Conservation (phyloP, 2,888 invertebrate species). For the Drosophila hamatofila region DNA sequence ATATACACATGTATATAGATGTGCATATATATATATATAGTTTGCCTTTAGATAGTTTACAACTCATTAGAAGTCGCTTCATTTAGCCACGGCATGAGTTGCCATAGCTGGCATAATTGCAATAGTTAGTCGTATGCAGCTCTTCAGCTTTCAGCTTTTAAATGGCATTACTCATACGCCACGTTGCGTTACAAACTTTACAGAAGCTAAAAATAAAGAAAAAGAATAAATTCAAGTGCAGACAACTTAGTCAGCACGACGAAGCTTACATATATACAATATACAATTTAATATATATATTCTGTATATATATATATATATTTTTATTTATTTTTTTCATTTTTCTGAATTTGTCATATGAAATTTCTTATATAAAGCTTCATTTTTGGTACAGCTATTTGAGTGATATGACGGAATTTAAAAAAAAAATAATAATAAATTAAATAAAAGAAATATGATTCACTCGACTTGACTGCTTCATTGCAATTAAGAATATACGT, state of each 20-base stretch:
- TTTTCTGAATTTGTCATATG: too few relatives aligned
- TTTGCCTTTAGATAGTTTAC: conserved; percentile 50
- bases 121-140: conserved; percentile 49
- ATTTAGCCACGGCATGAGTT: conserved; percentile 36
- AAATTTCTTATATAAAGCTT: too few relatives aligned
- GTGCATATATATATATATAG: conserved; percentile 1
- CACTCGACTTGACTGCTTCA: neutral
- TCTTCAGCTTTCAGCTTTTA: conserved; percentile 36
- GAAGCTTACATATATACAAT: neutral
- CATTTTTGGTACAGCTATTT: too few relatives aligned
- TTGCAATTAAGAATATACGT: neutral
- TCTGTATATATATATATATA: neutral
- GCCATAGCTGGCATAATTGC: conserved; percentile 43
- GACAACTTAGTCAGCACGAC: neutral
- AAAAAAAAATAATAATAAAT: neutral
- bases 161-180: conserved; percentile 57
- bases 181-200: conserved; percentile 36
- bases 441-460: neutral
- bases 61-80: conserved; percentile 64
- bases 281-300: neutral
- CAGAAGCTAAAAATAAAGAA: conserved; percentile 1
- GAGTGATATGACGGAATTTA: neutral
- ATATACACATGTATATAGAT: neutral
- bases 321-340: neutral
- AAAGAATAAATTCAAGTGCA: neutral